These are phyloP conservation scores for Laticauda laticaudata DNA, from an alignment of 2,113 vertebrate species.

Conservation along the genomic window DNA sequence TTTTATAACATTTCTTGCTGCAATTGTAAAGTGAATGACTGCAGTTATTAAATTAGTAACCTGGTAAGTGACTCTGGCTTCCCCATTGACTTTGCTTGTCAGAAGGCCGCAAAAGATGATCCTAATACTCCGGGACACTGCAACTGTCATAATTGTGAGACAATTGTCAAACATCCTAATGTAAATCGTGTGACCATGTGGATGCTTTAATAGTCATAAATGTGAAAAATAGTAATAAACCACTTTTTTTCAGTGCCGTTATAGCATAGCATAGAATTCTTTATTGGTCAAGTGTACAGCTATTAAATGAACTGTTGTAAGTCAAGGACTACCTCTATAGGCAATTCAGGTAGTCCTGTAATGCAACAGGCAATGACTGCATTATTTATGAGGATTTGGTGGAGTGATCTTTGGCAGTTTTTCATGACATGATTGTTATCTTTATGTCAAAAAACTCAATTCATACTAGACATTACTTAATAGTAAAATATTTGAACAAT, in stretches of 20 bases:
- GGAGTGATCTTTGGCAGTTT: background rate
- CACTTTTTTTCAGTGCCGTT: background rate
- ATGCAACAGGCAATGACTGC: background rate
- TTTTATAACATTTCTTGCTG: background rate
- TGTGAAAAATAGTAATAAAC: background rate
- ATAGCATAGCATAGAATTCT: too few species aligned
- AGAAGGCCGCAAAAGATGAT: background rate
- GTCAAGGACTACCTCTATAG: background rate
- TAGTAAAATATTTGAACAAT: background rate
- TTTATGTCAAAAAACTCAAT: background rate
- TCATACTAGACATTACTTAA: background rate
- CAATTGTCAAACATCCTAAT: background rate
- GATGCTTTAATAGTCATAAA: background rate
- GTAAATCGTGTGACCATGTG: background rate
- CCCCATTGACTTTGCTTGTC: background rate
- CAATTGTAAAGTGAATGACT: background rate
- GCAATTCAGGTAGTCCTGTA: background rate
- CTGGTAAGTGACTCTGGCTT: background rate
- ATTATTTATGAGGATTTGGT: background rate
- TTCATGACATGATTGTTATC: background rate
- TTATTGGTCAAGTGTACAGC: background rate
- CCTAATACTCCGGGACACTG: background rate
- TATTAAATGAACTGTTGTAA: background rate
- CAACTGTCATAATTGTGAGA: background rate
- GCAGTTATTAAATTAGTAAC: background rate